Conservation (phyloP, 2,113 vertebrate species). For the human region GRCh38 chr6:62261501-62262000, state of each 20-base stretch:
- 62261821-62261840: neutral
- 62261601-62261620: neutral
- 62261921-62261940: neutral
- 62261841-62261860: neutral
- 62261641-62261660: neutral
- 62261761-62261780: neutral
- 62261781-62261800: neutral
- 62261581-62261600: neutral
- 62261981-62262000: neutral
- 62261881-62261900: neutral
- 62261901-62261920: neutral
- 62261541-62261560: neutral
- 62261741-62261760: neutral
- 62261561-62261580: neutral
- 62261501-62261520: neutral
- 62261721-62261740: neutral
- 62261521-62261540: neutral
- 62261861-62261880: neutral
- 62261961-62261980: neutral
- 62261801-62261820: neutral
- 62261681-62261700: neutral
- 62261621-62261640: neutral
- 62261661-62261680: neutral
- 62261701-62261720: neutral
- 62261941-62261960: neutral